Conservation (phyloP, 1,140 invertebrate species). For the Bombus pyrosoma region DNA sequence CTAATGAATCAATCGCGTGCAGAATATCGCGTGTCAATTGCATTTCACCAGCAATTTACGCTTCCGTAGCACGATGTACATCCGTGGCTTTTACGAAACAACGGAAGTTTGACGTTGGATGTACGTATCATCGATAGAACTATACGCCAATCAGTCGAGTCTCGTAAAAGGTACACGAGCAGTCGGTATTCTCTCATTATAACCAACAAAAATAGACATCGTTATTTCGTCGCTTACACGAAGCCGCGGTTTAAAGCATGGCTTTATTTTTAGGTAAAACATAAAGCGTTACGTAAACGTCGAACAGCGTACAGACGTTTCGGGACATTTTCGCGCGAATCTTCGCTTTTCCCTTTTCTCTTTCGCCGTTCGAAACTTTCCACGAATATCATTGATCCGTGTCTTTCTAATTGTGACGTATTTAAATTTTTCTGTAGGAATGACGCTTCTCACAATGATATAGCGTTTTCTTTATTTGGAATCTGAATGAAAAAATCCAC, state of each 20-base stretch:
- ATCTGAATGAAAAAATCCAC: too few relatives aligned
- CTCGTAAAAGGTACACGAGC: conserved; percentile 31
- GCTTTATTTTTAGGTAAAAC: conserved; percentile 68
- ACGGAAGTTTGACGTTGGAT: too few relatives aligned
- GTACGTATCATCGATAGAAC: neutral
- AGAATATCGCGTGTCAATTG: neutral
- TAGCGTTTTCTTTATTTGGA: neutral
- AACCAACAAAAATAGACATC: conserved; percentile 64
- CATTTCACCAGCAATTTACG: neutral
- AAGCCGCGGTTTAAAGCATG: conserved; percentile 63
- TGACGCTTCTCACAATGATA: neutral
- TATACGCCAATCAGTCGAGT: neutral
- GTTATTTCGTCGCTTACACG: conserved; percentile 69
- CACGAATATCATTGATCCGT: neutral
- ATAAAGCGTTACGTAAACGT: conserved; percentile 68
- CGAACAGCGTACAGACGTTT: conserved; percentile 40
- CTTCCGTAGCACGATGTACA: neutral
- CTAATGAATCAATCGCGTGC: neutral
- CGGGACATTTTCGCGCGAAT: conserved; percentile 46
- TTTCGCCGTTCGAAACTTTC: neutral
- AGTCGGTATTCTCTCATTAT: conserved; percentile 67
- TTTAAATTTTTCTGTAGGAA: neutral
- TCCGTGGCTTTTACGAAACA: neutral
- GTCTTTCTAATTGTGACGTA: neutral
- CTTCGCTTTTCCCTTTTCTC: neutral